Conservation (phyloP, 2,113 vertebrate species). For the Chaetodon auriga region DNA sequence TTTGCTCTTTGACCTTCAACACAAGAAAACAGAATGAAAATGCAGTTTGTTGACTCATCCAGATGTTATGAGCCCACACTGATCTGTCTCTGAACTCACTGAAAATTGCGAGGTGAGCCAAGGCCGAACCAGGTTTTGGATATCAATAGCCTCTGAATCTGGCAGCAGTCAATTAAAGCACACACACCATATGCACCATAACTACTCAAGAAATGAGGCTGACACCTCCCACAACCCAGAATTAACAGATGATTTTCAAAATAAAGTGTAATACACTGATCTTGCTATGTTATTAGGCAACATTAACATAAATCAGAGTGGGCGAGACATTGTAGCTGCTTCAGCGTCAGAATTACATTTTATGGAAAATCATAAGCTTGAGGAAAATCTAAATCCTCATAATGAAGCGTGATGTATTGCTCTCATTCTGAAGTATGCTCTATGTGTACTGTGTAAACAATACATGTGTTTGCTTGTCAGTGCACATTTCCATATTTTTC, state of each 20-base stretch:
- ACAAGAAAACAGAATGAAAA: conserved; percentile 11
- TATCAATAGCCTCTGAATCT: conserved; percentile 4
- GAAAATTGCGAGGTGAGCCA: conserved; percentile 19
- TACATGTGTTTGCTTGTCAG: not conserved
- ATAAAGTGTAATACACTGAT: not conserved
- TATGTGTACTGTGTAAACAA: not conserved
- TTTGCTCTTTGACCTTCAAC: conserved; percentile 38
- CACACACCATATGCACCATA: not conserved
- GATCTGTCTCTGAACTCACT: not conserved
- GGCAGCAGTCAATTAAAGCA: not conserved
- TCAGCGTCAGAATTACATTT: not conserved
- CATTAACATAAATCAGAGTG: conserved; percentile 3
- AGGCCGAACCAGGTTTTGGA: not conserved
- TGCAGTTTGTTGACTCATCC: not conserved
- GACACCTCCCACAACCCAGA: not conserved
- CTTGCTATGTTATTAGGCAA: not conserved
- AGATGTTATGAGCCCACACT: conserved; percentile 1
- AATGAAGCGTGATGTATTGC: not conserved
- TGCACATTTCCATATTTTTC: not conserved
- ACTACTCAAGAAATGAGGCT: not conserved
- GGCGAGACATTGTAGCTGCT: not conserved
- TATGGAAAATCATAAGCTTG: not conserved
- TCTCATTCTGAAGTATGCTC: not conserved
- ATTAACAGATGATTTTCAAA: not conserved
- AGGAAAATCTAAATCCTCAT: not conserved